Evolutionary conservation across 2,113 vertebrate genomes (phyloP).

Genomic region (Scartelaos histophorus): DNA sequence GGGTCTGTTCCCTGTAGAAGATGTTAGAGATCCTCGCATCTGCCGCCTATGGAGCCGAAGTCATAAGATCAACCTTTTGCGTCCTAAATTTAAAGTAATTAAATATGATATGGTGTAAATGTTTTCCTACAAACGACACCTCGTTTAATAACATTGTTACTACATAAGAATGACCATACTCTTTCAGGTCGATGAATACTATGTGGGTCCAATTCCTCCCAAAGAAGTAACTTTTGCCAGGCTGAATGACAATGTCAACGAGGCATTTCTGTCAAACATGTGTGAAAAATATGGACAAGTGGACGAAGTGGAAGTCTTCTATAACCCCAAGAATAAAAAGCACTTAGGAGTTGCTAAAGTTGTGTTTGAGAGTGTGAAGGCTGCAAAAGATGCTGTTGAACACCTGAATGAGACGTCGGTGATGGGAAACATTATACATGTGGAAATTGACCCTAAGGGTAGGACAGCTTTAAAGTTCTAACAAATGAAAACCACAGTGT

Average conservation of each 20-base stretch:
- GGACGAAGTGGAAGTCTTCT: conserved; percentile 93
- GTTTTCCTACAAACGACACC: neutral
- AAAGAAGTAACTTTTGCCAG: conserved; percentile 97
- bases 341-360: conserved; percentile 95
- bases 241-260: conserved; percentile 93
- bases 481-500: neutral
- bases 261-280: conserved; percentile 91
- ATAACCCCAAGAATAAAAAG: conserved; percentile 94
- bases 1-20: conserved; percentile 87
- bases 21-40: conserved; percentile 89
- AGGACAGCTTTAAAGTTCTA: conserved; percentile 27
- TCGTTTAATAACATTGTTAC: neutral
- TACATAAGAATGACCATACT: neutral
- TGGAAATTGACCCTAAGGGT: conserved; percentile 97
- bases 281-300: conserved; percentile 90
- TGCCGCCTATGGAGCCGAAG: conserved; percentile 92
- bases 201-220: conserved; percentile 90
- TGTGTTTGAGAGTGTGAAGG: conserved; percentile 87
- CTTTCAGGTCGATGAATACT: conserved; percentile 91
- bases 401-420: conserved; percentile 92
- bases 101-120: neutral
- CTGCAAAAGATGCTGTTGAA: conserved; percentile 87
- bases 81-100: conserved; percentile 92
- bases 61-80: conserved; percentile 83
- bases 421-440: conserved; percentile 97